phyloP scores from a whole-genome alignment of 1,140 invertebrate species.

The Aphaenogaster rudis region DNA sequence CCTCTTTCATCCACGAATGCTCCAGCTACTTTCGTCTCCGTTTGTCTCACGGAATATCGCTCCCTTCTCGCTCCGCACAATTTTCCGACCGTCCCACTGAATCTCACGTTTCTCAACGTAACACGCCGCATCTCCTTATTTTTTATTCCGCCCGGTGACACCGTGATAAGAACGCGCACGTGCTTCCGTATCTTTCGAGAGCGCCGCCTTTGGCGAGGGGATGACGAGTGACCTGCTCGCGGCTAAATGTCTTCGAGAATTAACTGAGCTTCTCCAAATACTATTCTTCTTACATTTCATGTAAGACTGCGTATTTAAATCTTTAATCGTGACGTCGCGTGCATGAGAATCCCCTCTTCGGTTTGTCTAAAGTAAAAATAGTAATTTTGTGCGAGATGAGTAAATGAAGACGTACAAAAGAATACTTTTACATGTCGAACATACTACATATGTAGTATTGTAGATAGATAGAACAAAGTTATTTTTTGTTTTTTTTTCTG shows the following conservation, averaged over 20 bases:
- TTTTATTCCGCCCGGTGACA: constrained; percentile 72
- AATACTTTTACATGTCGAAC: background rate
- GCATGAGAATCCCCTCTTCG: background rate
- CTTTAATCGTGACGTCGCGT: background rate
- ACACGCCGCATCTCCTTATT: constrained; percentile 51
- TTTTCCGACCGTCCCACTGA: constrained; percentile 67
- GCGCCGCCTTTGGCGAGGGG: constrained; percentile 41
- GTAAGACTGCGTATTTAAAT: background rate
- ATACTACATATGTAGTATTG: background rate
- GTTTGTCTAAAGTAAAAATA: background rate
- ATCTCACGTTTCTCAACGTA: constrained; percentile 59
- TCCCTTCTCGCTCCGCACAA: constrained; percentile 25
- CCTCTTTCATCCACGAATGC: constrained; percentile 33
- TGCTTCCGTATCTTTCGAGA: constrained; percentile 70
- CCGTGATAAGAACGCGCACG: constrained; percentile 77
- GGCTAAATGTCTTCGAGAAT: constrained; percentile 40
- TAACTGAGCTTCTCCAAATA: constrained; percentile 58
- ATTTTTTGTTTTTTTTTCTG: background rate
- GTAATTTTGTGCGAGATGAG: background rate
- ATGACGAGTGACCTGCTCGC: constrained; percentile 52
- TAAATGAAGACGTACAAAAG: background rate
- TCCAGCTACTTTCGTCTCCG: constrained; percentile 31
- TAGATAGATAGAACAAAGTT: background rate
- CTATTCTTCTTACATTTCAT: constrained; percentile 3
- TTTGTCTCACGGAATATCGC: constrained; percentile 40